Evolutionary conservation across 2,113 vertebrate species (phyloP), one percentile per base, ranked within the genome.

Genomic region (Cochlearius cochlearius): DNA sequence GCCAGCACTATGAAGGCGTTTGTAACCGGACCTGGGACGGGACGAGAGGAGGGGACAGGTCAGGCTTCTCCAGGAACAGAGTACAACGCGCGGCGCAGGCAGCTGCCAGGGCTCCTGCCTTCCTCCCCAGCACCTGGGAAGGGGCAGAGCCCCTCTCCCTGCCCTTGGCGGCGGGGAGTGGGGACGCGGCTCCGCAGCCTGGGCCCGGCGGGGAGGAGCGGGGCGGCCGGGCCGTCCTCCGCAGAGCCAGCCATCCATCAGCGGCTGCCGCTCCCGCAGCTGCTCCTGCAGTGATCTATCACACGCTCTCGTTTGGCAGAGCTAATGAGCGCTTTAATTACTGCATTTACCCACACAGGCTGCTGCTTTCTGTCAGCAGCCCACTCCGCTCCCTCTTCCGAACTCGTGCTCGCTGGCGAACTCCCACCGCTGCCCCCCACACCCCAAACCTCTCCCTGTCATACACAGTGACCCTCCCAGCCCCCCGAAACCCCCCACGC

Each of bases 1-100:
- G 99, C 99, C 45, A 99, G 96, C 64, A 98, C 96, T 53, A 99
- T 99, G 97, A 98, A 69, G 12, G 99, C 99, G 0, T 99, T 99
- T 10, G 99, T 99, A 79, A 99, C 98, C 0, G 99, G 99, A 66
- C 99, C 99, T 99, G 94, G 3, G 69, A 15, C 0, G 5, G 30
- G 38, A 47, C 43, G 3, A 12, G 27, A 53, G 27, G n/a, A 49
- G 22, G 36, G 19, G 83, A 45, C 0, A 1, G 36, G 29, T 95
- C 38, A 56, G 53, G 34, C 32, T 11, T 14, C 5, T 12, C 49
- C 0, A 5, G 30, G 36, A 38, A 63, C 9, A 62, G 49, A 32
- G 36, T 0, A 1, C 2, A 5, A 18, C 18, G 26, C 10, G 3
- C 3, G 45, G 79, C 1, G 7, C 30, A 11, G 79, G 53, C 39